phyloP scores from a whole-genome alignment of 2,797 vertebrate species.

The Echiichthys vipera region DNA sequence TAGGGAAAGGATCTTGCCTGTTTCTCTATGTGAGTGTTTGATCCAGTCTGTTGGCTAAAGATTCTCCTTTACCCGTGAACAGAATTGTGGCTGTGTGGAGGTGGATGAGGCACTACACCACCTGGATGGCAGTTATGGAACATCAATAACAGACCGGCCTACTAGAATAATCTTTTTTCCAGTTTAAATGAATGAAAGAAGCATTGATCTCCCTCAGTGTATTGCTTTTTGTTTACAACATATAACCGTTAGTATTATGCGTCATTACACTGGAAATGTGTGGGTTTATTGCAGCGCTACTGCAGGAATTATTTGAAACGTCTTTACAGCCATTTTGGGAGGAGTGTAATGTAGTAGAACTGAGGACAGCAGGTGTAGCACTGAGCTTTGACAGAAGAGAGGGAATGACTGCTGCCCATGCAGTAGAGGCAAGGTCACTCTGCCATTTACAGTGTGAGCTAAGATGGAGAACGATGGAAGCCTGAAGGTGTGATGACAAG shows the following conservation, averaged over 20 bases:
- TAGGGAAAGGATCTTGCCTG: background rate
- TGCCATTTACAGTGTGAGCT: slow-evolving; percentile 14
- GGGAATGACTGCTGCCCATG: slow-evolving; percentile 27
- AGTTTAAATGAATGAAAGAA: background rate
- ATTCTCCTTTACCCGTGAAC: slow-evolving; percentile 1
- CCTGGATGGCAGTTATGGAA: slow-evolving; percentile 24
- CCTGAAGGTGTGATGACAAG: background rate
- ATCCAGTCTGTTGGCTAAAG: slow-evolving; percentile 5
- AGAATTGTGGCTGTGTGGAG: slow-evolving; percentile 31
- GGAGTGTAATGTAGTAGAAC: slow-evolving; percentile 1
- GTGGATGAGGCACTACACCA: slow-evolving; percentile 38
- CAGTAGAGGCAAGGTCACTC: slow-evolving; percentile 24
- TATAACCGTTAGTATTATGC: too few relatives aligned
- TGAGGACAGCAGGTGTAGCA: slow-evolving; percentile 37
- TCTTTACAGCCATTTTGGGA: slow-evolving; percentile 4
- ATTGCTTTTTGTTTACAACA: too few relatives aligned
- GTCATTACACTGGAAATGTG: background rate
- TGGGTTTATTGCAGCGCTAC: background rate
- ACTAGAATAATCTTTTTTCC: slow-evolving; percentile 4
- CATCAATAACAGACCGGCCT: slow-evolving; percentile 14
- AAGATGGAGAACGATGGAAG: background rate
- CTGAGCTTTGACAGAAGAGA: slow-evolving; percentile 47
- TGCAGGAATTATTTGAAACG: slow-evolving; percentile 1
- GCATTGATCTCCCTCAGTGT: background rate
- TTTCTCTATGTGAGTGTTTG: background rate